These are phyloP conservation scores for Melitaea athalia DNA, from an alignment of 2,888 invertebrate genomes.

Conservation along the genomic window DNA sequence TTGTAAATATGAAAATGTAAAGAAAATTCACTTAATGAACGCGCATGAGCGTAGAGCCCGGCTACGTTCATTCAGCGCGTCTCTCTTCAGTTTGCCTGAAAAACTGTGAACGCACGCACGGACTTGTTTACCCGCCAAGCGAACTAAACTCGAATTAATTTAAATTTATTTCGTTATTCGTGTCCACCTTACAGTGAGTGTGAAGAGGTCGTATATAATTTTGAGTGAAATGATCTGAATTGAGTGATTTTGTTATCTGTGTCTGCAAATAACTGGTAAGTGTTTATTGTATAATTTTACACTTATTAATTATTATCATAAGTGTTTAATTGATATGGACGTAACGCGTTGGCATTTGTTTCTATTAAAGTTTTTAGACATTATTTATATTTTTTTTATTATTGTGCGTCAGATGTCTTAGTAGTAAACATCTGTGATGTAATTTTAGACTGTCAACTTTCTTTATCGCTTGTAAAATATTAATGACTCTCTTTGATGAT, in stretches of 20 bases:
- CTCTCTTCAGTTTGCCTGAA: slow-evolving; percentile 72
- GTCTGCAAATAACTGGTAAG: slow-evolving; percentile 6
- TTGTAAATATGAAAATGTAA: slow-evolving; percentile 18
- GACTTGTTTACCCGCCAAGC: slow-evolving; percentile 53
- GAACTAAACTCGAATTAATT: slow-evolving; percentile 51
- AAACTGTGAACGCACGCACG: slow-evolving; percentile 67
- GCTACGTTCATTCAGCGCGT: slow-evolving; percentile 61
- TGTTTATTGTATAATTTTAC: background rate
- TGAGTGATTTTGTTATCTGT: slow-evolving; percentile 17
- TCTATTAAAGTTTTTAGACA: background rate
- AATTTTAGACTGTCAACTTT: slow-evolving; percentile 3
- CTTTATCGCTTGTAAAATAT: slow-evolving; percentile 2
- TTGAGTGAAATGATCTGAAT: slow-evolving; percentile 25
- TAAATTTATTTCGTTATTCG: slow-evolving; percentile 48
- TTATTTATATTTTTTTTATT: background rate
- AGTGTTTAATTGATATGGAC: background rate
- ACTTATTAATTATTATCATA: slow-evolving; percentile 6
- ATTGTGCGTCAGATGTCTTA: background rate
- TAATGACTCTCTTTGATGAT: slow-evolving; percentile 5
- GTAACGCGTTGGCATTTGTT: background rate
- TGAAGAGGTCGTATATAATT: slow-evolving; percentile 24
- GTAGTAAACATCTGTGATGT: background rate
- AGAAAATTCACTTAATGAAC: slow-evolving; percentile 39
- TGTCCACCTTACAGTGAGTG: slow-evolving; percentile 33
- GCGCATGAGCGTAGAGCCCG: slow-evolving; percentile 62